phyloP scores from a whole-genome alignment of 2,888 invertebrate genomes.

The Vesta saturnalis region DNA sequence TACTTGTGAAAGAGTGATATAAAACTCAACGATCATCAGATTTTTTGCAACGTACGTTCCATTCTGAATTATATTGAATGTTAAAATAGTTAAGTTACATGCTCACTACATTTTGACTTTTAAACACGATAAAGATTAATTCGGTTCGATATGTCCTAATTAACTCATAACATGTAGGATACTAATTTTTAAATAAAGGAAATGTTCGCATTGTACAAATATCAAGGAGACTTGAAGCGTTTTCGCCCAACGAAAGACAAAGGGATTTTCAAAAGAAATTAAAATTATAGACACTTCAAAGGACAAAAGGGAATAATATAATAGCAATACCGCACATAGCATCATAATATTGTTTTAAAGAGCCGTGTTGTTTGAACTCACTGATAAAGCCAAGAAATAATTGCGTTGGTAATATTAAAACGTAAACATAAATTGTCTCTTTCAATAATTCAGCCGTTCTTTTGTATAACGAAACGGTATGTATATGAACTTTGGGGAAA shows the following conservation, averaged over 20 bases:
- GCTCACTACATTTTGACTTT: not conserved
- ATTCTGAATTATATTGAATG: too few relatives aligned
- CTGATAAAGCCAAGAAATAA: constrained; percentile 12
- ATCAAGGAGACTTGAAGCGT: not conserved
- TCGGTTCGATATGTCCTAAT: too few relatives aligned
- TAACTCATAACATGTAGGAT: too few relatives aligned
- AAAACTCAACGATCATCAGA: not conserved
- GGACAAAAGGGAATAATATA: constrained; percentile 13
- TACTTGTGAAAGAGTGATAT: not conserved
- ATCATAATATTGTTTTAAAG: constrained; percentile 18
- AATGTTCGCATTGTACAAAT: not conserved
- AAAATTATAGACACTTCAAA: constrained; percentile 17
- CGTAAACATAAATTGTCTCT: not conserved
- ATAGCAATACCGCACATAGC: not conserved
- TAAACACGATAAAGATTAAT: not conserved
- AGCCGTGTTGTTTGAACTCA: constrained; percentile 9
- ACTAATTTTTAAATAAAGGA: not conserved
- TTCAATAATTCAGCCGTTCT: not conserved
- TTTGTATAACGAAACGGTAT: not conserved
- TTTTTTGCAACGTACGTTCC: too few relatives aligned
- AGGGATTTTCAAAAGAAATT: constrained; percentile 16
- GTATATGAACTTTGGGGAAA: too few relatives aligned
- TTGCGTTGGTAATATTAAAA: not conserved
- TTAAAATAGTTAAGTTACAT: not conserved
- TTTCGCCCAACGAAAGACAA: constrained; percentile 12